Percentiles rank a stretch among this genome's conserved stretches.
Conservation (phyloP, 2,113 vertebrate species). For the Xerus inauris region DNA sequence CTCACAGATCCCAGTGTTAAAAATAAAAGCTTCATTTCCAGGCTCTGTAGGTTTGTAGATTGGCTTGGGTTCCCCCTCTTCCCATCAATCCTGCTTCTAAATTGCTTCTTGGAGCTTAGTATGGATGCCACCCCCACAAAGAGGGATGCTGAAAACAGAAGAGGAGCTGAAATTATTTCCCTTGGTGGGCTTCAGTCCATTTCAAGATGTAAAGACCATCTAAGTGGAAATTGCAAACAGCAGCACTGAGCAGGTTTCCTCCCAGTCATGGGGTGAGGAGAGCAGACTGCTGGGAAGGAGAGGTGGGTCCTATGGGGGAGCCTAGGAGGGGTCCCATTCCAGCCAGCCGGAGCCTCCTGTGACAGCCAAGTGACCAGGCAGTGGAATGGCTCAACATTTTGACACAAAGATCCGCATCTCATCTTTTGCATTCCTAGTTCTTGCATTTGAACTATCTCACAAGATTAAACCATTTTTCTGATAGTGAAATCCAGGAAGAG, state of each 20-base stretch:
- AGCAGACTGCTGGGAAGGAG: background rate
- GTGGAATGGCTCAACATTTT: background rate
- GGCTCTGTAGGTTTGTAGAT: background rate
- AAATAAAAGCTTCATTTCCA: slow-evolving; percentile 20
- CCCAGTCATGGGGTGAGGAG: background rate
- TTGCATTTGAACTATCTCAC: background rate
- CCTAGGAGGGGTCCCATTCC: background rate
- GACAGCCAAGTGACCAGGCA: background rate
- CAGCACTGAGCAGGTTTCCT: background rate
- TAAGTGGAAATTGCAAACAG: too few relatives aligned
- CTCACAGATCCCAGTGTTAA: slow-evolving; percentile 20
- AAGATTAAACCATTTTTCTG: background rate
- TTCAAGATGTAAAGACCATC: background rate
- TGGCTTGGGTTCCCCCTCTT: background rate
- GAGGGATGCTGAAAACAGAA: background rate
- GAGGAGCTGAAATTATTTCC: background rate
- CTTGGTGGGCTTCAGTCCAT: background rate
- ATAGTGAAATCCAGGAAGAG: background rate
- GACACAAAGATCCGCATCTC: background rate
- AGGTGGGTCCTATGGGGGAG: background rate
- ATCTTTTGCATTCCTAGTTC: background rate
- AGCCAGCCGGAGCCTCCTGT: rapidly evolving
- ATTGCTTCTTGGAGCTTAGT: background rate
- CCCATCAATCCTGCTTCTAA: background rate
- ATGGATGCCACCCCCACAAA: rapidly evolving